Conservation (phyloP, 2,888 invertebrate genomes). For the Ophraella communa region DNA sequence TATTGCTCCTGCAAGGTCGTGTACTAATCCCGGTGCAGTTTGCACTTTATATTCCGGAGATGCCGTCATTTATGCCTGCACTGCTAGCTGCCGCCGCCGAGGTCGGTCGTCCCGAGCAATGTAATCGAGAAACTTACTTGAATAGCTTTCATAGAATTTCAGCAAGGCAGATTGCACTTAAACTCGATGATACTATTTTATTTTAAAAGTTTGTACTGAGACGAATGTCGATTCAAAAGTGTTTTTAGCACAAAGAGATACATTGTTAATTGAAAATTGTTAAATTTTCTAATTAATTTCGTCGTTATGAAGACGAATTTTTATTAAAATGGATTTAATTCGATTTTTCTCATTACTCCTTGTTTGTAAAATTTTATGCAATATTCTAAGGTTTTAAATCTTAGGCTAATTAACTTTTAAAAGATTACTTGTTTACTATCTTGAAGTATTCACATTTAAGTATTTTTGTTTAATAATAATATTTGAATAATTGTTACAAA, state of each 20-base stretch:
- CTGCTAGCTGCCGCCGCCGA: no score
- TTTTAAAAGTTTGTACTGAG: constrained; percentile 9
- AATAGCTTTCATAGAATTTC: constrained; percentile 14
- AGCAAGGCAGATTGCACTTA: constrained; percentile 11
- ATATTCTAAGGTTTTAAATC: background rate
- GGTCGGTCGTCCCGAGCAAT: background rate
- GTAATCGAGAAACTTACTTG: constrained; percentile 18
- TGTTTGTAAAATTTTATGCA: no score
- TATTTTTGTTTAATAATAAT: no score
- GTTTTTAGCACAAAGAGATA: background rate
- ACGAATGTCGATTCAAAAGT: background rate
- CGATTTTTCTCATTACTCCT: background rate
- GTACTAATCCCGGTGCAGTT: constrained; percentile 17
- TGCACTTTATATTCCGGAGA: constrained; percentile 25
- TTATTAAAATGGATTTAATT: background rate
- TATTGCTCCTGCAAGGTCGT: background rate
- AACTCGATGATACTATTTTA: constrained; percentile 10
- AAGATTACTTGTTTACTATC: no score
- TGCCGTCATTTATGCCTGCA: background rate
- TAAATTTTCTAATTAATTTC: background rate
- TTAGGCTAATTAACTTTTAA: no score
- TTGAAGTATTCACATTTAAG: no score
- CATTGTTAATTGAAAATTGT: constrained; percentile 6
- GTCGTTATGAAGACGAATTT: background rate
- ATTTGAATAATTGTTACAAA: no score